Percentiles rank a stretch among this genome's conserved stretches.
Conservation (phyloP, 2,888 invertebrate genomes). For the Sepioteuthis lessoniana region DNA sequence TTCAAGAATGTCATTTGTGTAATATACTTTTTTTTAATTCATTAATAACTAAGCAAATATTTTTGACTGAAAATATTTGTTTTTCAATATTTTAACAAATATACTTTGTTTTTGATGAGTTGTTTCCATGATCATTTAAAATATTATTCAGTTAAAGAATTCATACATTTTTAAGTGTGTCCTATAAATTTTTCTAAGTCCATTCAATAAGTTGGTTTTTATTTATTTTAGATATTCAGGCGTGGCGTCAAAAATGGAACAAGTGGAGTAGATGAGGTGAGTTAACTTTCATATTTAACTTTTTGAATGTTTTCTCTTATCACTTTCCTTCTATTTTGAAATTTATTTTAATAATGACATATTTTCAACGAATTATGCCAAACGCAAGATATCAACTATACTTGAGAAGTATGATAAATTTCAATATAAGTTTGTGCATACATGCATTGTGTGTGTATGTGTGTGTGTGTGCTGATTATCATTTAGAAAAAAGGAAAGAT, state of each 20-base stretch:
- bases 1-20: no score
- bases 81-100: neutral
- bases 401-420: no score
- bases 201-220: no score
- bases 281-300: neutral
- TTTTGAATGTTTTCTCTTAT: neutral
- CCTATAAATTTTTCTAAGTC: neutral
- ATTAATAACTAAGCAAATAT: no score
- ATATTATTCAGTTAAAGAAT: neutral
- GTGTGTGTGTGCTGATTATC: no score
- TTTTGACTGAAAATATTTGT: neutral
- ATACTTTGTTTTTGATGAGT: neutral
- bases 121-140: neutral
- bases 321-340: neutral
- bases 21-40: no score
- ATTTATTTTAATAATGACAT: no score
- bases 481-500: no score
- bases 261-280: conserved; percentile 45
- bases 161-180: neutral
- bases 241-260: conserved; percentile 44
- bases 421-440: no score
- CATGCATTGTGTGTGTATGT: no score
- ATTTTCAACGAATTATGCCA: no score
- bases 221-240: conserved; percentile 40
- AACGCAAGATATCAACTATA: no score